Evolutionary conservation across 2,113 vertebrate genomes (phyloP).

Genomic region (Thermophis baileyi): DNA sequence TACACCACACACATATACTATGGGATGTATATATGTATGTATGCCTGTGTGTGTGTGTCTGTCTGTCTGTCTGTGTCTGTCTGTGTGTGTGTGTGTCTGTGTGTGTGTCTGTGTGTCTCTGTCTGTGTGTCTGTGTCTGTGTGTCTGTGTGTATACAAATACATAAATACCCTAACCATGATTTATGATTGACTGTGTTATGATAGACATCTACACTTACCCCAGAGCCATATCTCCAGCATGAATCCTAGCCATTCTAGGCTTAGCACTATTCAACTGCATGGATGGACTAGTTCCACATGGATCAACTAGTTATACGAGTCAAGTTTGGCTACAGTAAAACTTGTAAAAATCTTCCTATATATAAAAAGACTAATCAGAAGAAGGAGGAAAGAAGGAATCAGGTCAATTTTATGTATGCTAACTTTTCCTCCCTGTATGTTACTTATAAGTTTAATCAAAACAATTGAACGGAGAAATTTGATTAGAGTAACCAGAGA

Average conservation of each 20-base stretch:
- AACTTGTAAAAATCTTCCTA: not conserved
- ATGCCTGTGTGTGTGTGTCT: too few species aligned
- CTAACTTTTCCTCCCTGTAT: not conserved
- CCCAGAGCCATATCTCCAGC: not conserved
- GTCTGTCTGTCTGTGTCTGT: too few species aligned
- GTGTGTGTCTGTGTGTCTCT: too few species aligned
- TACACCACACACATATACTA: too few species aligned
- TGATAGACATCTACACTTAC: not conserved
- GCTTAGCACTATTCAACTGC: not conserved
- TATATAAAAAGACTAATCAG: not conserved
- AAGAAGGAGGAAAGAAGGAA: not conserved
- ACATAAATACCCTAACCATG: not conserved
- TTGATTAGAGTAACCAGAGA: not conserved
- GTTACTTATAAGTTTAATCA: not conserved
- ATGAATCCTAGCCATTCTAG: not conserved
- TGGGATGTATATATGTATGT: too few species aligned
- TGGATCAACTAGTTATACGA: not conserved
- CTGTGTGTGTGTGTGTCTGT: too few species aligned
- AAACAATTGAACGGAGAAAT: not conserved
- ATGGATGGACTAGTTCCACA: not conserved
- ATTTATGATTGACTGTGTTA: not conserved
- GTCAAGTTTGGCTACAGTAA: not conserved
- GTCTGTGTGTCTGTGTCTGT: fast-evolving
- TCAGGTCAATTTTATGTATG: not conserved
- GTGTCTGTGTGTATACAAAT: too few species aligned